phyloP scores from a whole-genome alignment of 2,888 invertebrate genomes.

The Linnaemya tessellans region DNA sequence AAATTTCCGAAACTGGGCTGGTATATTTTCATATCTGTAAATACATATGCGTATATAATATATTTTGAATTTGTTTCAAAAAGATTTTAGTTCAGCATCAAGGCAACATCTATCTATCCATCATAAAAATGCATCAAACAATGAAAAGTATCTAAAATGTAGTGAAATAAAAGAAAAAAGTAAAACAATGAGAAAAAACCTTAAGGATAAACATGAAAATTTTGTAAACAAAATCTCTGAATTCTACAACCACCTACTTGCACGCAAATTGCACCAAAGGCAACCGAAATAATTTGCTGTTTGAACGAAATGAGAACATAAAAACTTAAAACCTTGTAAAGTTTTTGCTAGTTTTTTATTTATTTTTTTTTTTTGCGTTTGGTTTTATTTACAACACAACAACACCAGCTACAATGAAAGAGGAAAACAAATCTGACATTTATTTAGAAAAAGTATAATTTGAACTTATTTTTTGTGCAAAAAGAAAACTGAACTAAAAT shows the following conservation, averaged over 20 bases:
- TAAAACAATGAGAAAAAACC: slow-evolving; percentile 53
- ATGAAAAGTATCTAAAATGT: slow-evolving; percentile 13
- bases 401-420: slow-evolving; percentile 12
- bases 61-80: slow-evolving; percentile 51
- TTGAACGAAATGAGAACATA: slow-evolving; percentile 22
- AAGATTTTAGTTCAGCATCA: slow-evolving; percentile 39
- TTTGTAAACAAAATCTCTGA: slow-evolving; percentile 56
- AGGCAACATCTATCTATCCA: slow-evolving; percentile 12
- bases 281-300: slow-evolving; percentile 10
- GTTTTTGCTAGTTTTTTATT: slow-evolving; percentile 25
- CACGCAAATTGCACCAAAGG: slow-evolving; percentile 21
- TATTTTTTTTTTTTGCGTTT: slow-evolving; percentile 12
- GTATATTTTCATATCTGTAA: slow-evolving; percentile 2
- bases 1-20: slow-evolving; percentile 19
- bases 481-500: slow-evolving; percentile 1
- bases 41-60: too few species aligned
- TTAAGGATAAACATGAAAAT: slow-evolving; percentile 58
- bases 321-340: slow-evolving; percentile 48
- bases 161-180: slow-evolving; percentile 39
- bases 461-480: slow-evolving; percentile 10
- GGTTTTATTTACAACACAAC: slow-evolving; percentile 36
- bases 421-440: slow-evolving; percentile 17
- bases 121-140: slow-evolving; percentile 20
- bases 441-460: slow-evolving; percentile 8
- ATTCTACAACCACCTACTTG: slow-evolving; percentile 30